These are phyloP conservation scores for Chloropsis hardwickii DNA, from an alignment of 2,113 vertebrate genomes.

Conservation along the genomic window DNA sequence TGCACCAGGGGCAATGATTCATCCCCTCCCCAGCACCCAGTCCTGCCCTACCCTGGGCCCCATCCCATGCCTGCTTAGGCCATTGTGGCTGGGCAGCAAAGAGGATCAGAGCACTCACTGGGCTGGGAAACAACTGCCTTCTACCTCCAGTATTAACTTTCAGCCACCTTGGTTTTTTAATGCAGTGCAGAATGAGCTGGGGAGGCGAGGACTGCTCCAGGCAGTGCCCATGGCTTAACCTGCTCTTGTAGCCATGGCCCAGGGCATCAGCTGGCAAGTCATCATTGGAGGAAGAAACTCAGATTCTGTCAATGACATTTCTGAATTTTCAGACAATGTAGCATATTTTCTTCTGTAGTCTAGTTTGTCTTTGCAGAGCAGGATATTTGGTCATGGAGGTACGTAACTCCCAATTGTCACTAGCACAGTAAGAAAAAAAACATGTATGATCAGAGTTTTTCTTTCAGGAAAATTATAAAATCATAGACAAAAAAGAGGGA, in stretches of 20 bases:
- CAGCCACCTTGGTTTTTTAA: background rate
- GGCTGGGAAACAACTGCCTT: background rate
- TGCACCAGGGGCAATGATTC: background rate
- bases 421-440: background rate
- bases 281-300: background rate
- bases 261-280: background rate
- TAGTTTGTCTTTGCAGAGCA: background rate
- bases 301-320: background rate
- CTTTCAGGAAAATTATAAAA: background rate
- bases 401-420: background rate
- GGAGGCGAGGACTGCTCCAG: background rate
- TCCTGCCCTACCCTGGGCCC: background rate
- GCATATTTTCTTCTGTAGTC: background rate
- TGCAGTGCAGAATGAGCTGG: background rate
- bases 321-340: background rate
- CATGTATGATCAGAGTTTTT: background rate
- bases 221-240: background rate
- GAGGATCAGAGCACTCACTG: background rate
- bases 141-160: background rate
- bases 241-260: background rate
- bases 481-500: background rate
- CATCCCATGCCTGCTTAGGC: rapidly evolving
- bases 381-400: background rate
- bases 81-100: background rate
- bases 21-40: background rate